phyloP scores from a whole-genome alignment of 2,888 invertebrate genomes.

The Epinotia nisella region DNA sequence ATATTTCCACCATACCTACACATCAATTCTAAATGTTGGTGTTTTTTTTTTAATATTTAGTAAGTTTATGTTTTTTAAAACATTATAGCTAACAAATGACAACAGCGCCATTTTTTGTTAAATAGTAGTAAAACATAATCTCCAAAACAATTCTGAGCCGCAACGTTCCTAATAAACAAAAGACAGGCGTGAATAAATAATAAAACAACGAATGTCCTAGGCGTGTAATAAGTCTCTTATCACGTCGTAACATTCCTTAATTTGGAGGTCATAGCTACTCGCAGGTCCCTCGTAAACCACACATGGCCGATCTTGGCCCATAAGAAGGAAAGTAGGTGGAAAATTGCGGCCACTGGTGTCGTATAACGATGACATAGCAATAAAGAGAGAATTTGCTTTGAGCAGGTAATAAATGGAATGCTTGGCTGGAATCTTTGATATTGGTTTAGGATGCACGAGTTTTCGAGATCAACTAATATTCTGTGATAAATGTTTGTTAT shows the following conservation, averaged over 20 bases:
- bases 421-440: conserved; percentile 24
- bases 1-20: too few relatives aligned
- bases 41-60: too few relatives aligned
- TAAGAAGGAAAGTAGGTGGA: conserved; percentile 42
- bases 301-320: conserved; percentile 28
- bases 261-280: conserved; percentile 28
- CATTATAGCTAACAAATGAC: neutral
- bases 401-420: conserved; percentile 38
- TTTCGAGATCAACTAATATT: conserved; percentile 1
- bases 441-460: conserved; percentile 28
- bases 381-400: conserved; percentile 29
- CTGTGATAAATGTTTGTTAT: conserved; percentile 6
- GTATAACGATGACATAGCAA: conserved; percentile 42
- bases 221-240: conserved; percentile 29
- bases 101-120: neutral
- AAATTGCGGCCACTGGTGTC: conserved; percentile 35
- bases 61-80: too few relatives aligned
- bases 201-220: conserved; percentile 10
- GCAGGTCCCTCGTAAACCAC: conserved; percentile 38
- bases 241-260: conserved; percentile 42
- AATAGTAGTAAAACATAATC: neutral
- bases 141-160: neutral
- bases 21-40: too few relatives aligned
- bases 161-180: neutral
- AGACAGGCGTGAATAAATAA: neutral